Conservation (phyloP, 1,140 invertebrate species). For the Lepidostoma basale region DNA sequence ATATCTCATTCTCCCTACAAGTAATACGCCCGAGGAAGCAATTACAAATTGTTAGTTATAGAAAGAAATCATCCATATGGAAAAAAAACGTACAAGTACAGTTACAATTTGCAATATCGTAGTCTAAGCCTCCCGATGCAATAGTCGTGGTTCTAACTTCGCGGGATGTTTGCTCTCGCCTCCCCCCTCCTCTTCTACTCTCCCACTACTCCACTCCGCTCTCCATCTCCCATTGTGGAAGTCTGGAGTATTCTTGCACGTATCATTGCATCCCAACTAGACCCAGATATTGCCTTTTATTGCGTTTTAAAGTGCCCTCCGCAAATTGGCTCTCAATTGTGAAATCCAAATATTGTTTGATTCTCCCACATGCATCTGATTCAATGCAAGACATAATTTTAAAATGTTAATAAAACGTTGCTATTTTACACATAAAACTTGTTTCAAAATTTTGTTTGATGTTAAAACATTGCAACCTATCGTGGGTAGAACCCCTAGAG, state of each 20-base stretch:
- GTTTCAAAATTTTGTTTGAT: neutral
- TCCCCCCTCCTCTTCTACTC: neutral
- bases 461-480: neutral
- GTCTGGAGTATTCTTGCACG: constrained; percentile 40
- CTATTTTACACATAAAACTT: neutral
- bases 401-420: too few relatives aligned
- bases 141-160: neutral
- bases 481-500: too few relatives aligned
- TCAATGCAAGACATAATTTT: too few relatives aligned
- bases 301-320: constrained; percentile 10
- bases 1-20: too few relatives aligned
- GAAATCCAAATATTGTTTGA: too few relatives aligned
- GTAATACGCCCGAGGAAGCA: too few relatives aligned
- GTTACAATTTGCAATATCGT: neutral
- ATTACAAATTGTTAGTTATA: too few relatives aligned
- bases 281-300: constrained; percentile 40
- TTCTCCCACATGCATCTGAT: too few relatives aligned
- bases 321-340: constrained; percentile 21
- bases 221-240: constrained; percentile 26
- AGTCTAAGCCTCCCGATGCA: neutral
- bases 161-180: neutral
- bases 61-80: too few relatives aligned
- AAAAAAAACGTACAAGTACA: too few relatives aligned
- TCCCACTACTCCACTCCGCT: constrained; percentile 16
- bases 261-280: constrained; percentile 40